Evolutionary conservation across 2,797 vertebrate genomes (phyloP).

Genomic region (Pseudotriccus pelzelni): DNA sequence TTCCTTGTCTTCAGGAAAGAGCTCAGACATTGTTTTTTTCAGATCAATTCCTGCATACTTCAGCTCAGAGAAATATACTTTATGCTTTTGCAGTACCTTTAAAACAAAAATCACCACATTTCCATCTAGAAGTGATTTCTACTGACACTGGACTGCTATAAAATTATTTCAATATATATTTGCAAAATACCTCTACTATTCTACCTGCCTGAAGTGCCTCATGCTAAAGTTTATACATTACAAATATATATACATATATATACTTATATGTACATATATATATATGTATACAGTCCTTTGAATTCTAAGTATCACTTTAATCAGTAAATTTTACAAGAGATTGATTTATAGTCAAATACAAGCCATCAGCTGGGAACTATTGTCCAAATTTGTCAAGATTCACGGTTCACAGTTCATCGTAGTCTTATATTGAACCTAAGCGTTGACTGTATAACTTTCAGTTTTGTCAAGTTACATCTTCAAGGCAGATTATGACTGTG

Average conservation of each 20-base stretch:
- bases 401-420: background rate
- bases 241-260: background rate
- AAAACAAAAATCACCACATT: background rate
- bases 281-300: background rate
- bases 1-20: background rate
- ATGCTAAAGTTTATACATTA: background rate
- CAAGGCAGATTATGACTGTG: background rate
- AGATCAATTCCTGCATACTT: background rate
- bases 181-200: background rate
- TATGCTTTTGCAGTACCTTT: background rate
- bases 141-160: background rate
- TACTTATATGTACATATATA: background rate
- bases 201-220: background rate
- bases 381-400: background rate
- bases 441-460: background rate
- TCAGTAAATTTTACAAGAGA: background rate
- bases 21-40: background rate
- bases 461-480: background rate
- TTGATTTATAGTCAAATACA: background rate
- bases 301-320: background rate
- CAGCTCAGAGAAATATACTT: background rate
- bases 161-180: background rate
- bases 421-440: background rate
- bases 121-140: background rate
- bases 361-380: background rate